Percentiles rank a stretch among this genome's conserved stretches.
These are phyloP conservation scores for Ptilorrhoa leucosticta DNA, from an alignment of 2,113 vertebrate species.

Conservation along the genomic window DNA sequence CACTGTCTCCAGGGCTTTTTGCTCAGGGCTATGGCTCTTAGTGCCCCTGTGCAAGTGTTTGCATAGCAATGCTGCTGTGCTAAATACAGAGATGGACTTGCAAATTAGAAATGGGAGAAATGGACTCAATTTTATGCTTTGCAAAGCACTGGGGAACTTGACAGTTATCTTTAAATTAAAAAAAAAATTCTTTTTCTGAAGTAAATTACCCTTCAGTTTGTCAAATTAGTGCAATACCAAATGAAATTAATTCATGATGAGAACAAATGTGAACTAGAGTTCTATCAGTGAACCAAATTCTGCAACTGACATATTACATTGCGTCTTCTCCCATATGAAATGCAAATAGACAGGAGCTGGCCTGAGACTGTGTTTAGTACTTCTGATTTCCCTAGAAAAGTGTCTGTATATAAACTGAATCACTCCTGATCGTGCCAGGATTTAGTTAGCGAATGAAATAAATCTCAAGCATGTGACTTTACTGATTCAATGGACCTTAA, in stretches of 20 bases:
- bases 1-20: background rate
- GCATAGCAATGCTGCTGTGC: background rate
- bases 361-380: background rate
- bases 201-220: background rate
- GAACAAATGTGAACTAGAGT: background rate
- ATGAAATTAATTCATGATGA: background rate
- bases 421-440: background rate
- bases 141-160: background rate
- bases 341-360: background rate
- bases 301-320: background rate
- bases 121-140: background rate
- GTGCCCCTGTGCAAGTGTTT: background rate
- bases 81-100: background rate
- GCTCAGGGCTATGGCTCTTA: slow-evolving; percentile 8
- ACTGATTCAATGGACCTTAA: background rate
- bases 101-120: background rate
- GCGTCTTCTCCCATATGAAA: background rate
- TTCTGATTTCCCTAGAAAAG: background rate
- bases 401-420: background rate
- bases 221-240: background rate
- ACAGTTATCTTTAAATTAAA: background rate
- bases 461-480: background rate
- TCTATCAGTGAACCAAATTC: background rate
- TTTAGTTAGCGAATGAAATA: background rate
- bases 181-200: background rate